Percentiles rank a stretch among this genome's conserved stretches.
These are phyloP conservation scores for Lumbricus terrestris DNA, from an alignment of 2,888 invertebrate species.

Conservation along the genomic window DNA sequence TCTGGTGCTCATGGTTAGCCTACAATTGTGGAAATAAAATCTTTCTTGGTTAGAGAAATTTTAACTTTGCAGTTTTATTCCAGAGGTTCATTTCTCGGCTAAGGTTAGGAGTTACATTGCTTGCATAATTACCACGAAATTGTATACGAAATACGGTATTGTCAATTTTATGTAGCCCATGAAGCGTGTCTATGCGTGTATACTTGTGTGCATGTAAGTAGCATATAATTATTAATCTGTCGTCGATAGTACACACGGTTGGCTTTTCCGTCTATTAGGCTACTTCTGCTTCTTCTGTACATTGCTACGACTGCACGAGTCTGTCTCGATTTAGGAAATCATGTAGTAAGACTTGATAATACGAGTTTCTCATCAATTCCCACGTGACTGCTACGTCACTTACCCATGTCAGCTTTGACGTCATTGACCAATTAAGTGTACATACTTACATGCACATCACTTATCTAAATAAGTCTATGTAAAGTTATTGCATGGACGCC, in stretches of 20 bases:
- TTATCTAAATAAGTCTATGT: no score
- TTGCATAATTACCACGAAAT: background rate
- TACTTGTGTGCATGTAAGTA: slow-evolving; percentile 3
- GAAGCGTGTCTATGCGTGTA: no score
- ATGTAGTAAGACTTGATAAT: no score
- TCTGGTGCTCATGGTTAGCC: background rate
- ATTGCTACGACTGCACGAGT: no score
- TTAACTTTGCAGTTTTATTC: background rate
- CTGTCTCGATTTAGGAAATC: no score
- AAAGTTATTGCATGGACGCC: no score
- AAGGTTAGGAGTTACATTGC: background rate
- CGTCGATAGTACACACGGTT: background rate
- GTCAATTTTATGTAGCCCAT: background rate
- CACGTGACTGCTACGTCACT: no score
- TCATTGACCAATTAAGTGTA: no score
- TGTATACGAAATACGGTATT: background rate
- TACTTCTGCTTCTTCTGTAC: background rate
- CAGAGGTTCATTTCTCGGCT: background rate
- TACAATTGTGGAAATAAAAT: background rate
- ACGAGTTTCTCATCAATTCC: no score
- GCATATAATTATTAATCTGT: slow-evolving; percentile 3
- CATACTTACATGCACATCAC: no score
- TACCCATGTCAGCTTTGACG: no score
- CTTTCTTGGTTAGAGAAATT: background rate
- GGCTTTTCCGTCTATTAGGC: background rate